Evolutionary conservation across 2,888 invertebrate species (phyloP).

Genomic region (Ichneumoninae sp.): DNA sequence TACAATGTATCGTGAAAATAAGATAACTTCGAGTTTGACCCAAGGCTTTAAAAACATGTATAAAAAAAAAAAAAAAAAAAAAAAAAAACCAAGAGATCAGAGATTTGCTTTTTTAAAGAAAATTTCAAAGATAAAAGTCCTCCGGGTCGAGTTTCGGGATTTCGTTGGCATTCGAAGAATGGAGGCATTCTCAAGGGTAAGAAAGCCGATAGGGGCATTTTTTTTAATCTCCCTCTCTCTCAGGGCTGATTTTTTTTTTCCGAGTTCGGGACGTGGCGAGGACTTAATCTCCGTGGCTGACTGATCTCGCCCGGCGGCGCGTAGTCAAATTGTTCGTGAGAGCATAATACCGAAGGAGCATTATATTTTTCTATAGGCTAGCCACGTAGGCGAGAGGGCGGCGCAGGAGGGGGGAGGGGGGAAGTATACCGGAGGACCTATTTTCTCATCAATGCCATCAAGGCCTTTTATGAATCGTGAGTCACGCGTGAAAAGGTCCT

Average conservation of each 20-base stretch:
- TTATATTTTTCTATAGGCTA: slow-evolving; percentile 50
- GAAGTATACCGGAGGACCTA: slow-evolving; percentile 68
- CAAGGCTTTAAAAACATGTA: too few species aligned
- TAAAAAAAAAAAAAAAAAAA: slow-evolving; percentile 1
- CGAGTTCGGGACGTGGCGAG: slow-evolving; percentile 42
- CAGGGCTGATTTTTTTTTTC: slow-evolving; percentile 2
- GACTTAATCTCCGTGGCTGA: slow-evolving; percentile 45
- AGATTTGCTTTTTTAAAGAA: not conserved
- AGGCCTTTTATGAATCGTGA: slow-evolving; percentile 82
- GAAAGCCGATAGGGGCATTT: slow-evolving; percentile 56
- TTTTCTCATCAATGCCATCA: slow-evolving; percentile 82
- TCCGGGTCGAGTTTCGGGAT: slow-evolving; percentile 17
- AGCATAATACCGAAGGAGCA: slow-evolving; percentile 55
- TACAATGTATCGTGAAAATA: not conserved
- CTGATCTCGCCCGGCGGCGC: slow-evolving; percentile 18
- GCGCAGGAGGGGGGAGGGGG: not conserved
- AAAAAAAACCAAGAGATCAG: not conserved
- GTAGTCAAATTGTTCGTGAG: slow-evolving; percentile 62
- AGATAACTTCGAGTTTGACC: not conserved
- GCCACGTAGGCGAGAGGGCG: not conserved
- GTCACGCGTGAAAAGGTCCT: slow-evolving; percentile 80
- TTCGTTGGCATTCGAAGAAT: slow-evolving; percentile 23
- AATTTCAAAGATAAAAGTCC: not conserved
- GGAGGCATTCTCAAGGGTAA: slow-evolving; percentile 16
- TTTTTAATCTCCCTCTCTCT: slow-evolving; percentile 5